phyloP scores from a whole-genome alignment of 2,113 vertebrate species.

The Piliocolobus tephrosceles region DNA sequence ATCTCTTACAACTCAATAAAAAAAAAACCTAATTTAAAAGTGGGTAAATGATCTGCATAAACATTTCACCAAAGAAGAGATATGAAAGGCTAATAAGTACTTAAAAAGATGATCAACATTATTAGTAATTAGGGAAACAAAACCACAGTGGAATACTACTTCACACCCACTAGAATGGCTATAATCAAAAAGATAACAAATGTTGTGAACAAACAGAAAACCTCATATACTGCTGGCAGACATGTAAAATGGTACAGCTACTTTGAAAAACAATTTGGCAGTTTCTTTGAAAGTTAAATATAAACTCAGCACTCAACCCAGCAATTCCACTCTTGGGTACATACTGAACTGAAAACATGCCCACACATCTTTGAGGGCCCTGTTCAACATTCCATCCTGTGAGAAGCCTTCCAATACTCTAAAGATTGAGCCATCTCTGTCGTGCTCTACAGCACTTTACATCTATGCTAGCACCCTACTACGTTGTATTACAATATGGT shows the following conservation, averaged over 20 bases:
- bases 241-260: background rate
- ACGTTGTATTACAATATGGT: accelerated
- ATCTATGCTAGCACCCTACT: background rate
- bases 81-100: background rate
- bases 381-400: background rate
- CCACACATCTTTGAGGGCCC: background rate
- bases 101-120: background rate
- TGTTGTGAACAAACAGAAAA: background rate
- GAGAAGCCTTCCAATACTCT: background rate
- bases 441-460: background rate
- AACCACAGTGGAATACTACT: background rate
- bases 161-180: background rate
- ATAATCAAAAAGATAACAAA: background rate
- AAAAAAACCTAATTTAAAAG: slow-evolving; percentile 2
- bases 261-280: background rate
- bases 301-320: background rate
- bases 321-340: background rate
- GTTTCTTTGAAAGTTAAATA: background rate
- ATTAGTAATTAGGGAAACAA: background rate
- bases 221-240: background rate
- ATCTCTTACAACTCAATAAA: background rate
- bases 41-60: background rate
- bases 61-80: background rate
- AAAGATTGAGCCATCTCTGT: background rate
- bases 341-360: background rate